phyloP scores from a whole-genome alignment of 2,888 invertebrate genomes.

The Colostygia pectinataria region DNA sequence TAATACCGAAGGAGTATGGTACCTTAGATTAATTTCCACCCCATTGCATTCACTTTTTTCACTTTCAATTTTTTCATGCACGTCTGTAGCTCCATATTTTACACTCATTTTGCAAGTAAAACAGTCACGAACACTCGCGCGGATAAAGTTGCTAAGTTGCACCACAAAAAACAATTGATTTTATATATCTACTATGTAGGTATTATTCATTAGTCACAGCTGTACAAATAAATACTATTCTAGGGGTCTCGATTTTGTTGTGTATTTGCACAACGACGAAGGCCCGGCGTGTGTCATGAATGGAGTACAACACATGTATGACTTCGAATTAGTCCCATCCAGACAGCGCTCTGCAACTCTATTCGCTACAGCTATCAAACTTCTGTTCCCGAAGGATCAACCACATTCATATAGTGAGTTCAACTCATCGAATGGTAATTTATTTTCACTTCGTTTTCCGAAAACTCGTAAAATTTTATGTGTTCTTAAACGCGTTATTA shows the following conservation, averaged over 20 bases:
- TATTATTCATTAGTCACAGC: slow-evolving; percentile 36
- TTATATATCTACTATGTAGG: slow-evolving; percentile 25
- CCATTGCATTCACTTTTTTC: slow-evolving; percentile 48
- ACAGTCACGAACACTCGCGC: slow-evolving; percentile 26
- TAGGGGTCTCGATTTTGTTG: slow-evolving; percentile 31
- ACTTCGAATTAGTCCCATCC: slow-evolving; percentile 50
- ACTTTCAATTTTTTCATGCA: slow-evolving; percentile 51
- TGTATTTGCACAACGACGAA: slow-evolving; percentile 14
- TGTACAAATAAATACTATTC: slow-evolving; percentile 39
- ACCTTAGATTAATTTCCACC: slow-evolving; percentile 61
- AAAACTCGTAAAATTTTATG: slow-evolving; percentile 5
- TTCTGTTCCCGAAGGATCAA: slow-evolving; percentile 24
- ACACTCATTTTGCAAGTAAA: slow-evolving; percentile 54
- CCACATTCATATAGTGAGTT: not conserved
- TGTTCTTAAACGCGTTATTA: not conserved
- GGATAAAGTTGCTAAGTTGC: slow-evolving; percentile 11
- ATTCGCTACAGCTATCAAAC: slow-evolving; percentile 7
- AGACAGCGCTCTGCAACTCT: slow-evolving; percentile 31
- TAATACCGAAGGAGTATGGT: slow-evolving; percentile 34
- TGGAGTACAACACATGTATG: slow-evolving; percentile 63
- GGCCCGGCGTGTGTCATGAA: slow-evolving; percentile 58
- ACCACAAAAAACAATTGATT: slow-evolving; percentile 19
- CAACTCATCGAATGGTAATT: not conserved
- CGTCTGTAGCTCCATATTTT: slow-evolving; percentile 69
- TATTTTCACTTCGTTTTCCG: slow-evolving; percentile 1